These are phyloP conservation scores for Pteronura brasiliensis DNA, from an alignment of 2,113 vertebrate genomes.

Conservation along the genomic window DNA sequence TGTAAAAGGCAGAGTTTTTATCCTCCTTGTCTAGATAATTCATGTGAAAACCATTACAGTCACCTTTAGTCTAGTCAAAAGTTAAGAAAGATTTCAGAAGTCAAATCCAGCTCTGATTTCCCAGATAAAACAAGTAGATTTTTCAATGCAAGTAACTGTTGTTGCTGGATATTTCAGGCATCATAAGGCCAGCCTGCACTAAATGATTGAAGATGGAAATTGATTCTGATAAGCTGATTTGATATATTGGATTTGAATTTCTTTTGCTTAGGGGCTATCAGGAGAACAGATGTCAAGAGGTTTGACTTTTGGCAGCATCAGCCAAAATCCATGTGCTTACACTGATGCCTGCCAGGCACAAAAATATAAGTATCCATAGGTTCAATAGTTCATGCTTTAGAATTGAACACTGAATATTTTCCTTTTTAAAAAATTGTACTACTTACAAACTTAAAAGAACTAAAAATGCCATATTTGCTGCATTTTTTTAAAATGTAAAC, in stretches of 20 bases:
- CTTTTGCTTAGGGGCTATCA: background rate
- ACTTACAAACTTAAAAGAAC: background rate
- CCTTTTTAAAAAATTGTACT: background rate
- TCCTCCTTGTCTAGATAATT: background rate
- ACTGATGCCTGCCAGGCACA: background rate
- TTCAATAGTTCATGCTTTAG: background rate
- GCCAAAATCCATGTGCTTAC: background rate
- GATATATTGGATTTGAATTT: background rate
- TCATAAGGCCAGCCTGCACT: background rate
- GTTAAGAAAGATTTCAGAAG: background rate
- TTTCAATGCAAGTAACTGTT: background rate
- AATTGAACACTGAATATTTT: background rate
- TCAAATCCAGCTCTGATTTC: constrained; percentile 23
- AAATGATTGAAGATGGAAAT: constrained; percentile 28
- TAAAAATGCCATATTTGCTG: background rate
- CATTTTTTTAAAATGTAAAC: background rate
- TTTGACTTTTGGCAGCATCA: background rate
- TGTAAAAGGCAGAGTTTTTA: background rate
- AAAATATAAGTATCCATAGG: background rate
- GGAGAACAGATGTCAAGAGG: background rate
- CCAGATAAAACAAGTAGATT: background rate
- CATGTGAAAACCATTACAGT: background rate
- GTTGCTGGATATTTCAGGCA: background rate
- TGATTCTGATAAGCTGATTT: constrained; percentile 3
- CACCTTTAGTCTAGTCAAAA: background rate